Percentiles rank a stretch among this genome's conserved stretches.
Evolutionary conservation across 1,140 invertebrate species (phyloP).

Genomic region (Steinernema feltiae): DNA sequence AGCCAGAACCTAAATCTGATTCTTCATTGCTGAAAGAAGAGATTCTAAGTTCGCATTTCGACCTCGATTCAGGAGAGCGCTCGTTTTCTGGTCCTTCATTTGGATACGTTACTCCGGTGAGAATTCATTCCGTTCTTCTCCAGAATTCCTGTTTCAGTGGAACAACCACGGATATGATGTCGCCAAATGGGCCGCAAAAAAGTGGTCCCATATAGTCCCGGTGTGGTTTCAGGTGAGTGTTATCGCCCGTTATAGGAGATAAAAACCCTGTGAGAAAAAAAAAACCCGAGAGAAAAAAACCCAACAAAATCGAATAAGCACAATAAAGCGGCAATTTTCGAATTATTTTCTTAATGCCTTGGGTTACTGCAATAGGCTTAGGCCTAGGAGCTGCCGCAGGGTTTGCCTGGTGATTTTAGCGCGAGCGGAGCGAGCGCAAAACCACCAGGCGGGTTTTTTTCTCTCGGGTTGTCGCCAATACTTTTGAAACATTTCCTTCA

Average conservation of each 20-base stretch:
- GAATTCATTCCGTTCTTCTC: not conserved
- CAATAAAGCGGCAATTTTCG: no score
- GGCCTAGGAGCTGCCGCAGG: no score
- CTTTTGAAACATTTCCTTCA: no score
- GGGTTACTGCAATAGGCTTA: no score
- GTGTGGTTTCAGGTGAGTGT: constrained; percentile 81
- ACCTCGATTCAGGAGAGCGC: not conserved
- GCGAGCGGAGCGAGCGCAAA: no score
- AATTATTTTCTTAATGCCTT: no score
- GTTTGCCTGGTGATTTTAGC: no score
- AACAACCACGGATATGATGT: constrained; percentile 87
- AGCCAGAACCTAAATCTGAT: not conserved
- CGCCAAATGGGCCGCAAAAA: constrained; percentile 78
- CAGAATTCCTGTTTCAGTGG: constrained; percentile 69
- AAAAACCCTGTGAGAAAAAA: no score
- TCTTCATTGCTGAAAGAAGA: not conserved
- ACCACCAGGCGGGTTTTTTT: no score
- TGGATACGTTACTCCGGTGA: not conserved
- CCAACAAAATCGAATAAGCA: no score
- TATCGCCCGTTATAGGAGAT: not conserved
- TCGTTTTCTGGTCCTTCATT: not conserved
- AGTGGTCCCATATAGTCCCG: constrained; percentile 83
- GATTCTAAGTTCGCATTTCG: not conserved
- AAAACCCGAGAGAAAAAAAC: no score
- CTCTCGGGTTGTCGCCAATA: no score